Evolutionary conservation across 2,113 vertebrate genomes (phyloP).

Genomic region (Coptodon rendalli): DNA sequence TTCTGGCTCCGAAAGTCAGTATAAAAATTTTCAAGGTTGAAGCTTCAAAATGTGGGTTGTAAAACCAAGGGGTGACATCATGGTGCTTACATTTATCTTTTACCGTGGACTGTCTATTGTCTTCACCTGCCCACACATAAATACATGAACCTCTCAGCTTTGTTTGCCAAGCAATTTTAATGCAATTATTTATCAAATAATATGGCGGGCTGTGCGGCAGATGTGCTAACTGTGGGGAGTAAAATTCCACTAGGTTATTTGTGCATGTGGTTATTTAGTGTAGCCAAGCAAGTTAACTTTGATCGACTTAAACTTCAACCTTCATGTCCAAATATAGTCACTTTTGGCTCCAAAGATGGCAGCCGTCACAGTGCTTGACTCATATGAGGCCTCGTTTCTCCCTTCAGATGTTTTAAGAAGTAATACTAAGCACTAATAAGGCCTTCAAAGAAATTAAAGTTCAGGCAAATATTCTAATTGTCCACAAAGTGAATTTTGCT

Average conservation of each 20-base stretch:
- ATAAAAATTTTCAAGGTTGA: not conserved
- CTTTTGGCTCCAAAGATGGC: not conserved
- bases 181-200: not conserved
- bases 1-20: not conserved
- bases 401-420: not conserved
- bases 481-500: not conserved
- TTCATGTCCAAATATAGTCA: not conserved
- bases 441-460: slow-evolving; percentile 1
- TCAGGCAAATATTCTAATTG: slow-evolving; percentile 8
- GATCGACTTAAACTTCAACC: not conserved
- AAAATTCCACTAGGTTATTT: not conserved
- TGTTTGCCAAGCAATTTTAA: not conserved
- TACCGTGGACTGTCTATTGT: not conserved
- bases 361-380: not conserved
- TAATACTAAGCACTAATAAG: not conserved
- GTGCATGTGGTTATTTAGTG: not conserved
- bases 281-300: not conserved
- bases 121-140: not conserved
- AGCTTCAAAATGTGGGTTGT: not conserved
- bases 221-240: not conserved
- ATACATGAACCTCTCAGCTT: not conserved
- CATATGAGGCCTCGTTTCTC: not conserved
- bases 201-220: not conserved
- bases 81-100: not conserved
- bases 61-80: not conserved